Base-by-base conservation (phyloP, 2,888 invertebrate species). In the Nineta flava region DNA sequence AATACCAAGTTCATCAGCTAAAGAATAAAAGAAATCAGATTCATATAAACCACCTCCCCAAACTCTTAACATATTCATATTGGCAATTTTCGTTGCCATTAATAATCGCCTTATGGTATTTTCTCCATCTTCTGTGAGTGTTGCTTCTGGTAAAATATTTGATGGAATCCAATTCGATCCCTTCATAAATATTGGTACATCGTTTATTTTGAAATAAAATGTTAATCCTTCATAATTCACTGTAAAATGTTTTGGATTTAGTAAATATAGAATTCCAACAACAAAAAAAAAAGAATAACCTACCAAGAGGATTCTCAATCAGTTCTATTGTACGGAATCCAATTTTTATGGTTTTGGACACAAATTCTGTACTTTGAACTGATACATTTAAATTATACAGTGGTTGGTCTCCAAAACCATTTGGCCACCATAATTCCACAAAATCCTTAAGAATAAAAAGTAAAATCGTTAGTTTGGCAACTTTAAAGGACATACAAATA, bases 41-140 rank as follows among this genome's bases (percentile, higher is more conserved):
- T 96, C 96, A 60, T 96, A 99, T 0, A 91, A 70, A 0, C 95
- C 97, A n/a, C 97, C 97, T 21, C 97, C 97, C 97, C 97, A 99
- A 1, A 97, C 87, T n/a, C 97, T 74, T 12, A 97, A 67, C 81
- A 91, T 88, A 60, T 90, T 87, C 87, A 94, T 92, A 62, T 95
- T 79, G 0, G 83, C 80, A 9, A 81, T 77, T 55, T 75, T 77
- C 1, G 83, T 83, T 0, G 87, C 79, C 48, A 65, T 61, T 35
- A 95, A 63, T 2, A 93, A 68, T 53, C 75, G 66, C 32, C 74
- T 67, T 48, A 88, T 75, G 3, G 13, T 45, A 10, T 17, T 13
- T 68, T 73, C 69, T 57, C 69, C 71, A 19, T 64, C 61, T 54
- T 62, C 59, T n/a, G 44, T 38, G 17, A 73, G 71, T 1, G 82